A percentile compares a stretch with the other conserved stretches of the same genome.
These are phyloP conservation scores for Apteryx owenii DNA, from an alignment of 2,113 vertebrate species.

Conservation along the genomic window DNA sequence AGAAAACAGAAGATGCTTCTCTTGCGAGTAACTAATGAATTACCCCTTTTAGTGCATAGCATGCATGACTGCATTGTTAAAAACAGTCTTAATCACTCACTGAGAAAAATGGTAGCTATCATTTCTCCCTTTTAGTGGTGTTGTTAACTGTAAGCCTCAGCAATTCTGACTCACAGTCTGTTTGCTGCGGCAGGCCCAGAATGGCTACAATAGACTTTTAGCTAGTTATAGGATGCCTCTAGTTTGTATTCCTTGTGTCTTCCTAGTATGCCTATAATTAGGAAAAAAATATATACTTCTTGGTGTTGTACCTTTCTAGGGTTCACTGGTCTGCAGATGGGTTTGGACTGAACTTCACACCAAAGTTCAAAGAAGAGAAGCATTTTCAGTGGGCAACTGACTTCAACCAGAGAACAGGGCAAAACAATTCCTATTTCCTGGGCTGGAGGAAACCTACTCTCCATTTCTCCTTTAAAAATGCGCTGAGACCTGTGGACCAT, in stretches of 20 bases:
- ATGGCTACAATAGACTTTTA: background rate
- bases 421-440: background rate
- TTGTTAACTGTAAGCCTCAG: background rate
- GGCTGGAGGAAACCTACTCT: background rate
- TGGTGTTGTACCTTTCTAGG: background rate
- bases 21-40: constrained; percentile 45
- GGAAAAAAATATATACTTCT: background rate
- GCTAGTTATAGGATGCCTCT: background rate
- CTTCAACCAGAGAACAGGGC: background rate
- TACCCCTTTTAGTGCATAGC: constrained; percentile 43
- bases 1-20: background rate
- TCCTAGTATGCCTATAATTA: background rate
- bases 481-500: background rate
- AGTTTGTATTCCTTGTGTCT: background rate
- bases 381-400: background rate
- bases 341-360: background rate
- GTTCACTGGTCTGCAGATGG: background rate
- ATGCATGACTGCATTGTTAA: constrained; percentile 51
- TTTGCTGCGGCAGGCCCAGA: background rate
- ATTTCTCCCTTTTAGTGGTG: constrained; percentile 6
- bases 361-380: background rate
- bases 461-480: background rate
- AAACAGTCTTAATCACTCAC: constrained; percentile 55
- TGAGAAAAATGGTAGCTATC: constrained; percentile 37
- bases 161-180: constrained; percentile 45